Evolutionary conservation across 2,797 vertebrate species (phyloP).

Genomic region (Halcyon leucocephala): DNA sequence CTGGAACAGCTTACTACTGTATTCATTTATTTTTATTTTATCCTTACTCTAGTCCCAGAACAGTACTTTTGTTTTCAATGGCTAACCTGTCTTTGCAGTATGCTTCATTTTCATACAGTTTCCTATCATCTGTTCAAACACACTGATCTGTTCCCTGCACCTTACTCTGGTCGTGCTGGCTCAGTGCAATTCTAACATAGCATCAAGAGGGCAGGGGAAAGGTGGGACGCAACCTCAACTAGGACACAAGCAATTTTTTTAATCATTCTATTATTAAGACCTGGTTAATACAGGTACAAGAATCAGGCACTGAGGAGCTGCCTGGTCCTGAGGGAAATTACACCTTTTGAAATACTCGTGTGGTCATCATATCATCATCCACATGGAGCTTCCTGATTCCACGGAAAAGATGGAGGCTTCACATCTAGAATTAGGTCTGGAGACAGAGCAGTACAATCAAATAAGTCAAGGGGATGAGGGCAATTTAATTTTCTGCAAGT

Average conservation of each 20-base stretch:
- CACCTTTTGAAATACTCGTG: not conserved
- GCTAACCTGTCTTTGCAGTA: not conserved
- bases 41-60: not conserved
- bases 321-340: not conserved
- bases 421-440: not conserved
- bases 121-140: not conserved
- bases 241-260: not conserved
- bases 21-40: conserved; percentile 16
- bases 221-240: not conserved
- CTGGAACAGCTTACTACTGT: not conserved
- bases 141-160: not conserved
- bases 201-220: not conserved
- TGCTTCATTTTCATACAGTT: not conserved
- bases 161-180: not conserved
- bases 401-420: not conserved
- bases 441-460: no score
- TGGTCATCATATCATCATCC: not conserved
- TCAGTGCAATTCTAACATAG: not conserved
- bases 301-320: not conserved
- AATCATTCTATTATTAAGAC: not conserved
- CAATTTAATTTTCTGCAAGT: not conserved
- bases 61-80: not conserved
- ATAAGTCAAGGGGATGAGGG: fast-evolving
- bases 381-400: not conserved
- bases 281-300: not conserved